These are phyloP conservation scores for Zapornia atra DNA, from an alignment of 2,113 vertebrate genomes.

Conservation along the genomic window DNA sequence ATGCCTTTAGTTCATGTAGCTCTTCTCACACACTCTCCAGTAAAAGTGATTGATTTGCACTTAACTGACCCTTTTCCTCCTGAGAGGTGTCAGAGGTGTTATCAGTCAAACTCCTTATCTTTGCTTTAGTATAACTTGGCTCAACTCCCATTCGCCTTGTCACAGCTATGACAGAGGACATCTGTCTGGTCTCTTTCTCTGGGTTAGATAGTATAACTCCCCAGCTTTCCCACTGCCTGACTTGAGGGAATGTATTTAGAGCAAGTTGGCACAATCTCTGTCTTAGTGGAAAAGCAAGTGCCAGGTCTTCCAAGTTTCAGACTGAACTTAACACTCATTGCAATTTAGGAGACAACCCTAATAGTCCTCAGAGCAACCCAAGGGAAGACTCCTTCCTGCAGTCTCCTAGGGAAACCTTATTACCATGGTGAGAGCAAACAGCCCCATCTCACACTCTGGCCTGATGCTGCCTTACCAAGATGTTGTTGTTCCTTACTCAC, in stretches of 20 bases:
- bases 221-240: neutral
- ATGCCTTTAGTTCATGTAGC: neutral
- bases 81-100: neutral
- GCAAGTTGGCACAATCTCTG: neutral
- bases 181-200: neutral
- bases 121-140: neutral
- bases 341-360: neutral
- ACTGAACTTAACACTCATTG: neutral
- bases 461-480: neutral
- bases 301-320: neutral
- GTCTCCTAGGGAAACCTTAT: neutral
- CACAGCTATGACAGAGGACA: neutral
- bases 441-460: neutral
- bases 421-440: neutral
- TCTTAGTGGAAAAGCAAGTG: fast-evolving
- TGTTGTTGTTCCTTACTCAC: neutral
- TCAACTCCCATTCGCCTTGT: neutral
- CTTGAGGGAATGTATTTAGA: neutral
- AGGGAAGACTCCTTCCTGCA: neutral
- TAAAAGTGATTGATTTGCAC: neutral
- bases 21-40: neutral
- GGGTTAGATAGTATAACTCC: neutral
- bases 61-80: neutral
- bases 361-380: neutral
- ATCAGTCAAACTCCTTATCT: neutral